Evolutionary conservation across 2,888 invertebrate genomes (phyloP), one percentile per base, ranked within the genome.

Genomic region (Steromphala cineraria): DNA sequence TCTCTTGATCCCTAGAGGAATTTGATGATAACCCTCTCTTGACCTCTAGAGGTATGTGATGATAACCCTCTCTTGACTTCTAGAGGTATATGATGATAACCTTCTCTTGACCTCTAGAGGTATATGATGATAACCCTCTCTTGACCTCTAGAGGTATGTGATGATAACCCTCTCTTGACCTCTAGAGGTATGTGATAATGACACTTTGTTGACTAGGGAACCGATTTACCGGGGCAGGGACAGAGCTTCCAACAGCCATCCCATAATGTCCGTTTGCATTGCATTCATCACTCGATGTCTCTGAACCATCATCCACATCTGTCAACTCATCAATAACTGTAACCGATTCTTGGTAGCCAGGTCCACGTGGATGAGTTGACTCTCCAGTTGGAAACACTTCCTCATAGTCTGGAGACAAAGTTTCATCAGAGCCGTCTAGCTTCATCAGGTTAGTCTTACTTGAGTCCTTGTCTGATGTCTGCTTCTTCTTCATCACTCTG

Each of bases 171-270:
- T 46, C 46, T 8, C 1, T 46, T 46, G 10, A 36, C 46, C 46
- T 10, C 71, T 71, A 83, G 67, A 83, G 79, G 77, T 83, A 83
- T 19, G 83, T 83, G 21, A 81, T 80, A 7, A 82, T 80, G 1
- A 83, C 75, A 55, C 83, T 83, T 52, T 83, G 83, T 21, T 83
- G 81, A 55, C 83, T 83, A 4, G 82, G 78, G n/a, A 78, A 79
- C 53, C 67, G 53, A 53, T 78, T 75, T 28, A 83, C 67, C 13
- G 78, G 36, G 17, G 77, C 53, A 46, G 75, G 75, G 24, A 31
- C 21, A 24, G 76, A 55, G 24, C 55, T 24, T n/a, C 19, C 28
- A n/a, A n/a, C 31, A 67, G 28, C 67, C n/a, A 24, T 21, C 17
- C 31, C 24, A 67, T 24, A 24, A 24, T 19, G 24, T 17, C 19